These are phyloP conservation scores for Dynastes hyllus DNA, from an alignment of 2,888 invertebrate genomes.

Conservation along the genomic window DNA sequence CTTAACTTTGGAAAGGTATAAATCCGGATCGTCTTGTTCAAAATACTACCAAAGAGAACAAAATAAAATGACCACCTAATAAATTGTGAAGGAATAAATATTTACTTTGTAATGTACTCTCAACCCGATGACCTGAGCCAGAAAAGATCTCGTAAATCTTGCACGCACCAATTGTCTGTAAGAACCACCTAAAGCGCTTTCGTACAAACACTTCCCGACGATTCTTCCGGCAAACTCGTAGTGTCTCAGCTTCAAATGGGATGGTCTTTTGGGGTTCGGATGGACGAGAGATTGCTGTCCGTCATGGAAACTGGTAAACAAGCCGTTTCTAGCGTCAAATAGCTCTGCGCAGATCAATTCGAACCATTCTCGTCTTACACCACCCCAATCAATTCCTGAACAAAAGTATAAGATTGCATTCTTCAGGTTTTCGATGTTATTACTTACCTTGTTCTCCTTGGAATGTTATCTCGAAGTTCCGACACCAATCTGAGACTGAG, in stretches of 20 bases:
- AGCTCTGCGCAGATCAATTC: conserved; percentile 90
- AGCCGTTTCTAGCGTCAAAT: conserved; percentile 87
- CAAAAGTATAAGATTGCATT: too few relatives aligned
- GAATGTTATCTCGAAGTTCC: conserved; percentile 94
- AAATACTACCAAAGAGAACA: conserved; percentile 82
- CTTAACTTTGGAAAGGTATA: conserved; percentile 94
- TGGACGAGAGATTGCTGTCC: conserved; percentile 91
- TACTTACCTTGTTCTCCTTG: conserved; percentile 92
- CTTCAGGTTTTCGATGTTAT: too few relatives aligned
- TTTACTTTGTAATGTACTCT: conserved; percentile 92
- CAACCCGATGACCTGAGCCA: conserved; percentile 95
- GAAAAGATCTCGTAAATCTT: conserved; percentile 91
- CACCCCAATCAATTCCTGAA: conserved; percentile 94
- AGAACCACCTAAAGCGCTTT: conserved; percentile 91
- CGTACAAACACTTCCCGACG: conserved; percentile 95
- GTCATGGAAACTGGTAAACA: conserved; percentile 91
- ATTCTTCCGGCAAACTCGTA: conserved; percentile 95
- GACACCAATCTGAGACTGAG: conserved; percentile 93
- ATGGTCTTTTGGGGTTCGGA: conserved; percentile 87
- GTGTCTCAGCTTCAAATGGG: conserved; percentile 87
- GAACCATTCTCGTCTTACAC: conserved; percentile 95
- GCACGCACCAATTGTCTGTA: conserved; percentile 94
- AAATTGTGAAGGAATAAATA: background rate
- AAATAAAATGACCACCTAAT: conserved; percentile 32
- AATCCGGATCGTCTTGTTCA: conserved; percentile 96